A percentile compares a stretch with the other conserved stretches of the same genome.
These are phyloP conservation scores for Parapsyche elsis DNA, from an alignment of 1,140 invertebrate species.

Conservation along the genomic window DNA sequence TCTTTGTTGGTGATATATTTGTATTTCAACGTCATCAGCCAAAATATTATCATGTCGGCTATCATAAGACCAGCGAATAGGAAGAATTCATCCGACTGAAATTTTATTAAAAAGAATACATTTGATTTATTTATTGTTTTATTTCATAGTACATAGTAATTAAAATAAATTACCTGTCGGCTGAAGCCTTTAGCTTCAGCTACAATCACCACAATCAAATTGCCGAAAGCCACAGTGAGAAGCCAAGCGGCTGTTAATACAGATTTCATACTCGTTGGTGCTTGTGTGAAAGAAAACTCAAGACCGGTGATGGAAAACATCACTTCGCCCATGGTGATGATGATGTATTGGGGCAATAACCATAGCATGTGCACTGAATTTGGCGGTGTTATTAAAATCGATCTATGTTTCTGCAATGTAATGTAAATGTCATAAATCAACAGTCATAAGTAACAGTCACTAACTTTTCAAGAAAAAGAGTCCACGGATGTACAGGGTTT, in stretches of 20 bases:
- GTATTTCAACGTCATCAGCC: constrained; percentile 78
- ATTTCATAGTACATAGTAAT: too few species aligned
- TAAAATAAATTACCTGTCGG: constrained; percentile 70
- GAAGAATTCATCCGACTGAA: constrained; percentile 87
- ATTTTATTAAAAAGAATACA: constrained; percentile 63
- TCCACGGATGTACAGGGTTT: too few species aligned
- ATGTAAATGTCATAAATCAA: too few species aligned
- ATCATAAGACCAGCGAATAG: constrained; percentile 89
- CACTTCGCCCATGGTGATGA: constrained; percentile 80
- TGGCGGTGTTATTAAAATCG: constrained; percentile 66
- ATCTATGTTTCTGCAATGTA: constrained; percentile 1
- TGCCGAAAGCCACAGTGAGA: constrained; percentile 90
- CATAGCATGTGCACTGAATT: constrained; percentile 81
- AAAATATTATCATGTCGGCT: constrained; percentile 84
- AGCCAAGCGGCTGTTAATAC: constrained; percentile 91
- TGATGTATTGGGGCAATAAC: constrained; percentile 84
- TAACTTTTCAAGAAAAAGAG: too few species aligned
- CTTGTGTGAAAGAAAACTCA: constrained; percentile 91
- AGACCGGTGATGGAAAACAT: constrained; percentile 93
- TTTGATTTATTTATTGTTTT: constrained; percentile 17
- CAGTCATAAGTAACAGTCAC: too few species aligned
- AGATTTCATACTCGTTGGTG: constrained; percentile 91
- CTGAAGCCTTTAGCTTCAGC: constrained; percentile 67
- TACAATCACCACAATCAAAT: constrained; percentile 78
- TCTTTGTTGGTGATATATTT: constrained; percentile 70